A percentile compares a stretch with the other conserved stretches of the same genome.
Conservation (phyloP, 23 tunicate genomes). For the Trididemnum miniatum region DNA sequence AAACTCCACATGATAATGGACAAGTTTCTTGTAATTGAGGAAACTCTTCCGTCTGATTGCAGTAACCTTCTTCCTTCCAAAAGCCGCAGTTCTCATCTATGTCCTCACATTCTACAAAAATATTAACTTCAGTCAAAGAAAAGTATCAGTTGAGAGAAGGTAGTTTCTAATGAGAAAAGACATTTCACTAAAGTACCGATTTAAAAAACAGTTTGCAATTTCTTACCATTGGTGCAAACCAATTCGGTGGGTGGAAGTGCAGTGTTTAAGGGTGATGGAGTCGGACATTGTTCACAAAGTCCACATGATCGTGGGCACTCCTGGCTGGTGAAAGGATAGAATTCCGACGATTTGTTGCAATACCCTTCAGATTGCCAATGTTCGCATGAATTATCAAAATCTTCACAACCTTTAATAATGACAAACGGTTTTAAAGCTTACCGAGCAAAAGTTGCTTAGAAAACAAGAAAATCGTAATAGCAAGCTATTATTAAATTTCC, state of each 20-base stretch:
- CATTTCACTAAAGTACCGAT: no score
- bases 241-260: neutral
- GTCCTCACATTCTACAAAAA: neutral
- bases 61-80: slow-evolving; percentile 3
- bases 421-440: no score
- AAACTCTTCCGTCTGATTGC: neutral
- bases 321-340: neutral
- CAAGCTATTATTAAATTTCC: no score
- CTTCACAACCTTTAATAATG: slow-evolving; percentile 1
- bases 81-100: neutral
- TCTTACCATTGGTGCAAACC: neutral
- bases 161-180: no score
- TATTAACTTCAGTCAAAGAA: no score
- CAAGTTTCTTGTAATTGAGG: neutral
- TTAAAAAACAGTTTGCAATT: neutral
- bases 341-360: slow-evolving; percentile 12
- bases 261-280: neutral
- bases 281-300: slow-evolving; percentile 4
- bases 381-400: neutral
- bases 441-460: no score
- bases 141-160: no score
- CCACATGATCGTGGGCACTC: neutral
- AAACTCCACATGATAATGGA: neutral
- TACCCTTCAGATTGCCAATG: slow-evolving; percentile 1
- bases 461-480: no score